Evolutionary conservation across 2,113 vertebrate species (phyloP).

Genomic region (Dicaeum eximium): DNA sequence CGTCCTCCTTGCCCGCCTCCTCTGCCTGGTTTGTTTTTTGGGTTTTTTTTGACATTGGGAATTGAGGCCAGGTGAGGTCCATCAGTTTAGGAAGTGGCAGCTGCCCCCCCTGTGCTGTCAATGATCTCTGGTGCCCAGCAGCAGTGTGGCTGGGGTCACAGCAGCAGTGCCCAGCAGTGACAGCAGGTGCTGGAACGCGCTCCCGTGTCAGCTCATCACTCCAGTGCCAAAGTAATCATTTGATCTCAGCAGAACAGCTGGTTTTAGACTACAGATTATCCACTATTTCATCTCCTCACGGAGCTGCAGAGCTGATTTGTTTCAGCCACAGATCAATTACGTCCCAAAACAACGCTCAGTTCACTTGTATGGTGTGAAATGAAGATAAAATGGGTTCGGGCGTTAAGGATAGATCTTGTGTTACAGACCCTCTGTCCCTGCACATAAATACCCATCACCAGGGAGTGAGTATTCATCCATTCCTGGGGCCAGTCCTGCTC

Average conservation of each 20-base stretch:
- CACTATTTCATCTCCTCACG: constrained; percentile 49
- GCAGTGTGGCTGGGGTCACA: background rate
- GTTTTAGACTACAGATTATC: constrained; percentile 35
- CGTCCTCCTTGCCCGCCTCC: background rate
- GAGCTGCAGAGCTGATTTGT: background rate
- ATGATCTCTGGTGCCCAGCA: constrained; percentile 18
- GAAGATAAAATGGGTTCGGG: constrained; percentile 1
- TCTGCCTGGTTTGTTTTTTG: background rate
- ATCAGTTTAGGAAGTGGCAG: constrained; percentile 3
- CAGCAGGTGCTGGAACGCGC: background rate
- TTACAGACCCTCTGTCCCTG: background rate
- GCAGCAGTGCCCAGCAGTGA: background rate
- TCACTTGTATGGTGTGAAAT: background rate
- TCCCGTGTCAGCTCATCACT: constrained; percentile 27
- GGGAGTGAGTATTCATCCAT: background rate
- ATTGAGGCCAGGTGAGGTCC: constrained; percentile 48
- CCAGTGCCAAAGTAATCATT: constrained; percentile 23
- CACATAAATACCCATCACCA: constrained; percentile 1
- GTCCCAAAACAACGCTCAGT: background rate
- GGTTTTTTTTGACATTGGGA: background rate
- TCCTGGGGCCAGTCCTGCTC: background rate
- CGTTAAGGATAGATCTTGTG: background rate
- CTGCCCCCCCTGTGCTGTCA: constrained; percentile 16
- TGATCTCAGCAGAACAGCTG: constrained; percentile 41
- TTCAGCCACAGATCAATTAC: constrained; percentile 34